Evolutionary conservation across 2,888 invertebrate genomes (phyloP).

Genomic region (Patella pellucida): DNA sequence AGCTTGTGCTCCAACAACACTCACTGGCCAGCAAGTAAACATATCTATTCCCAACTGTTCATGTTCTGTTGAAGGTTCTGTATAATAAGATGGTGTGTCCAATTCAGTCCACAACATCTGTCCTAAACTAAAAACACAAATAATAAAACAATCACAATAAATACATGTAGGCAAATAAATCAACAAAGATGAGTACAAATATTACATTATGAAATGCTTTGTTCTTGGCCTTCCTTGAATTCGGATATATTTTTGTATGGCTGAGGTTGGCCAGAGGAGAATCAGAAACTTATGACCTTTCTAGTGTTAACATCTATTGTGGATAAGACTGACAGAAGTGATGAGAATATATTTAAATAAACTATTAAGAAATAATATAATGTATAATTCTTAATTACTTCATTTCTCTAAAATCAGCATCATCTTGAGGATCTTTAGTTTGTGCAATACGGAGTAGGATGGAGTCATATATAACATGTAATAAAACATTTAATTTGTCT

Average conservation of each 20-base stretch:
- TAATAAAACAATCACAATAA: too few relatives aligned
- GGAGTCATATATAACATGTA: slow-evolving; percentile 31
- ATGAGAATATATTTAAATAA: too few relatives aligned
- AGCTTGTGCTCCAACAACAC: neutral
- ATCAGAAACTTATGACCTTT: too few relatives aligned
- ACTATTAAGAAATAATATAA: too few relatives aligned
- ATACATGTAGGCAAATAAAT: too few relatives aligned
- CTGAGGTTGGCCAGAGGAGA: too few relatives aligned
- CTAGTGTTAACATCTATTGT: too few relatives aligned
- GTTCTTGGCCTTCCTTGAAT: too few relatives aligned
- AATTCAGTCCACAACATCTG: neutral
- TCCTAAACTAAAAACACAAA: neutral
- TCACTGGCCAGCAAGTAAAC: neutral
- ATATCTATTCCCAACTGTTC: neutral
- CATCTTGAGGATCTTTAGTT: slow-evolving; percentile 11
- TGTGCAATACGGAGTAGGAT: slow-evolving; percentile 31
- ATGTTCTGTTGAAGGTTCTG: neutral
- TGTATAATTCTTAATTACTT: neutral
- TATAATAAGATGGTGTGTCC: neutral
- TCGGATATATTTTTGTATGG: too few relatives aligned
- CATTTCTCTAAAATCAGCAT: slow-evolving; percentile 6
- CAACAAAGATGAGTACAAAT: too few relatives aligned
- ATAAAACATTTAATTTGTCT: slow-evolving; percentile 28
- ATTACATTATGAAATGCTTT: too few relatives aligned
- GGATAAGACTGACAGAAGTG: too few relatives aligned